Evolutionary conservation across 1,140 invertebrate species (phyloP), one percentile per base, ranked within the genome.

Genomic region (Oryctes rhinoceros): DNA sequence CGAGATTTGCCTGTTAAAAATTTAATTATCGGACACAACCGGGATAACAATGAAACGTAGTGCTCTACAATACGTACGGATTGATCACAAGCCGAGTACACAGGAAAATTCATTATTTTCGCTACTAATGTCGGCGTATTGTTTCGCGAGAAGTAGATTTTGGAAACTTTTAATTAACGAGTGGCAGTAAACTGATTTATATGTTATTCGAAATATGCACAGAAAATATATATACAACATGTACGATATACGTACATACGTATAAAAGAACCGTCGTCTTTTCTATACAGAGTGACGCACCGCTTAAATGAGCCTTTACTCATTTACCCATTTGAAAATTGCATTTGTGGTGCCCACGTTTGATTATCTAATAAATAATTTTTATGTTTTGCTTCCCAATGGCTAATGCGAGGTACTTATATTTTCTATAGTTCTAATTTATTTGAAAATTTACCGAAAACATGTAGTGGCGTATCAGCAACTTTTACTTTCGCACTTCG

Each of bases 41-140:
- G 20, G 65, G 20, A 71, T 71, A 71, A 71, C 65, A 71, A 71
- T 35, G 65, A 37, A 71, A 71, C 35, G 65, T 37, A 37, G 65
- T 15, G 7, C 65, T 71, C 15, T 71, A 71, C 4, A 71, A 35
- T 15, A 71, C 24, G 37, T 10, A 15, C 65, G 65, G 65, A 71
- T 71, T 71, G 65, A 71, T 71, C 24, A 71, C 65, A 37, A 59
- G 65, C 65, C 4, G 65, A 24, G 65, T 30, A 71, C 24, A 71
- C 65, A 20, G 65, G 65, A 71, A 71, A 71, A 71, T 35, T 71
- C 65, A 71, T 71, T 71, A 71, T 71, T 24, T 71, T 71, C 65
- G 65, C 24, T 71, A 71, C 65, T 37, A 71, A 24, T 71, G 65
- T 71, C 65, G 65, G 18, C 20, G 11, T 24, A 71, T 71, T 71